Evolutionary conservation across 2,113 vertebrate genomes (phyloP), one percentile per base, ranked within the genome.

Genomic region (Chloropsis cyanopogon): DNA sequence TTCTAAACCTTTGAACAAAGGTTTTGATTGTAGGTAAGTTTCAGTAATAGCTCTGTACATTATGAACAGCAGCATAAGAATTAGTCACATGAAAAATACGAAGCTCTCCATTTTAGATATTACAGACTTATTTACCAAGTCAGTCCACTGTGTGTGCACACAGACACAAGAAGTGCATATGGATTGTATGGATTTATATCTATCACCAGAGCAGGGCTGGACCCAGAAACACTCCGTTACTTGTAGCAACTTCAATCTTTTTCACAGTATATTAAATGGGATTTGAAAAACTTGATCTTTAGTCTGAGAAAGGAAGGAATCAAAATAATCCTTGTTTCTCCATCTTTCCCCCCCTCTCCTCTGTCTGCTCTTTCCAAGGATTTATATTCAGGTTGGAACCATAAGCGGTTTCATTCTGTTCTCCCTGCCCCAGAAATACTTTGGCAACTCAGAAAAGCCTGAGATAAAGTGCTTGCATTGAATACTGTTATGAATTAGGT

Each of bases 301-400:
- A 64, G 41, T 64, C 21, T 28, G 31, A 81, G 39, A 53, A 53
- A 69, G 11, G 21, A 53, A 41, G 17, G 20, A 63, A 81, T 71
- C 73, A 49, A 89, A 91, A 57, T 63, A 16, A 64, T 52, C 18
- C 61, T 83, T 76, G 11, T 89, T 92, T 87, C 19, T 89, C 12
- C 7, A 7, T 8, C 29, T 29, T 47, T 41, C 18, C 3, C 1
- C 0, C 6, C 3, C 4, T 61, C 8, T 60, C 13, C 42, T 70
- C 49, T 80, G 21, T 61, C 39, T 89, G 28, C 31, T 54, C 20
- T 76, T 84, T 75, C 54, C 25, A 60, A 93, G 50, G 63, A 41
- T 56, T 96, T 82, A 16, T 53, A 68, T 82, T 82, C 65, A 56
- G 22, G 70, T 68, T 59, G 44, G 44, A 91, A 42, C 41, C 14